Conservation (phyloP, 2,113 vertebrate genomes). For the Atherinomorus stipes region DNA sequence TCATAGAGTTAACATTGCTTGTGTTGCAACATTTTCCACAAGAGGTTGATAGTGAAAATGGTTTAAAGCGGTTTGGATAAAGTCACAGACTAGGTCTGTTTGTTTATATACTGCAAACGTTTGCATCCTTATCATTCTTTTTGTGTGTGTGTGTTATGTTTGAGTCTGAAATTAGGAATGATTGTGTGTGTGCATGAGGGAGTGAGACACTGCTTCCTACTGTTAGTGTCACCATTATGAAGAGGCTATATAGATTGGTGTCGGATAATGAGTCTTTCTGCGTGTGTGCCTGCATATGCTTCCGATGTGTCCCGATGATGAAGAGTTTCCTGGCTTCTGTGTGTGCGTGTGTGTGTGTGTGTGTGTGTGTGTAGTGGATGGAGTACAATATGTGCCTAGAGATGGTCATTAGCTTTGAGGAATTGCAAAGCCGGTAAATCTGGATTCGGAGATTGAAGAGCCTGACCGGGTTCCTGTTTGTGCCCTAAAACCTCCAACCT, state of each 20-base stretch:
- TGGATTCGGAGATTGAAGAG: constrained; percentile 53
- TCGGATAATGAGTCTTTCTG: constrained; percentile 59
- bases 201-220: constrained; percentile 23
- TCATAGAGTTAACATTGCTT: neutral
- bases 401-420: constrained; percentile 73
- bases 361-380: neutral
- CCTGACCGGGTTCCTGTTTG: constrained; percentile 41
- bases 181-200: neutral
- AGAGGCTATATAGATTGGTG: constrained; percentile 56
- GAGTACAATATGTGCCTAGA: constrained; percentile 42
- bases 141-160: constrained; percentile 12
- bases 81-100: neutral
- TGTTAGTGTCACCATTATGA: constrained; percentile 65
- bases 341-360: constrained; percentile 29
- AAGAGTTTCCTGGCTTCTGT: constrained; percentile 37
- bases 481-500: constrained; percentile 41
- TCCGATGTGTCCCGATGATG: constrained; percentile 61
- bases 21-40: neutral
- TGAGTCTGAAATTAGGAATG: neutral
- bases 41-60: neutral
- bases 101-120: neutral
- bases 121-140: constrained; percentile 3
- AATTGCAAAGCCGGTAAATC: constrained; percentile 62
- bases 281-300: constrained; percentile 60
- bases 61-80: neutral